Conservation (phyloP, 2,113 vertebrate species). For the Cryptotis parvus region DNA sequence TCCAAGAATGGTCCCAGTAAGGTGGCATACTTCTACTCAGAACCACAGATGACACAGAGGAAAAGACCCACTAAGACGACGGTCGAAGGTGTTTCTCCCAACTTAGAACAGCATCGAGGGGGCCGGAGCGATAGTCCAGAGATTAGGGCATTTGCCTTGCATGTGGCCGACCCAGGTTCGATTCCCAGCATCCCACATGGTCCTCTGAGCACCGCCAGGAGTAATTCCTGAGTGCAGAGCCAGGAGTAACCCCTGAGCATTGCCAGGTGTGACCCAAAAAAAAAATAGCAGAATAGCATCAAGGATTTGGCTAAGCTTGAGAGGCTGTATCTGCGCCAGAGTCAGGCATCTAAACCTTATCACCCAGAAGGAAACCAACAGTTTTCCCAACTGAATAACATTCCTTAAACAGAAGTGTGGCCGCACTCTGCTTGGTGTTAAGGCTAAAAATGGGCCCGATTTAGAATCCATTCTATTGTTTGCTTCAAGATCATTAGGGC, state of each 20-base stretch:
- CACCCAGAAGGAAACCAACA: background rate
- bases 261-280: no score
- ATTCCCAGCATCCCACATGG: no score
- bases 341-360: background rate
- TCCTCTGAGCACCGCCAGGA: no score
- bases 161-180: no score
- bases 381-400: background rate
- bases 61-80: background rate
- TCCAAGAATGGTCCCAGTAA: background rate
- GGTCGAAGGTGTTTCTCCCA: background rate
- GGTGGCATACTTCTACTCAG: background rate
- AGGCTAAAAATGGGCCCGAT: background rate
- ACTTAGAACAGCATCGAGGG: background rate
- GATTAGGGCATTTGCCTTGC: no score
- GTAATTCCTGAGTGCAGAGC: no score
- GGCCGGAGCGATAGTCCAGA: no score
- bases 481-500: background rate
- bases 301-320: slow-evolving; percentile 15
- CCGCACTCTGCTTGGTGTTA: background rate
- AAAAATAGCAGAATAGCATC: background rate
- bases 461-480: background rate
- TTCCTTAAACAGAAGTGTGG: background rate
- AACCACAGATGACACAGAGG: background rate
- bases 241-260: no score
- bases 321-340: background rate